phyloP scores from a whole-genome alignment of 1,140 invertebrate species.

The Metopolophium dirhodum region DNA sequence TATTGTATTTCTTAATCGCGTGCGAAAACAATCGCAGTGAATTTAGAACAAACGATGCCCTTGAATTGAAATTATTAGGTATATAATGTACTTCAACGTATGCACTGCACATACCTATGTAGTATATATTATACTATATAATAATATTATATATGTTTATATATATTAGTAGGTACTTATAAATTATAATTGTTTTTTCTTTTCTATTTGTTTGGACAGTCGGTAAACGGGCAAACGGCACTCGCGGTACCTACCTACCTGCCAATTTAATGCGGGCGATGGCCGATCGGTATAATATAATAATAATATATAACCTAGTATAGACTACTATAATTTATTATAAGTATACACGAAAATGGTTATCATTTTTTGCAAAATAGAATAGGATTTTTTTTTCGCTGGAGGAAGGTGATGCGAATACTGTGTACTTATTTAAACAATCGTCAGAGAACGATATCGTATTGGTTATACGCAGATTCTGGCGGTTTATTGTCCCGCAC shows the following conservation, averaged over 20 bases:
- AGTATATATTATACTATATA: too few species aligned
- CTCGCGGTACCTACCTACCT: background rate
- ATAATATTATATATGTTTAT: too few species aligned
- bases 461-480: too few species aligned
- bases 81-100: background rate
- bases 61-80: background rate
- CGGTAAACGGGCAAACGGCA: background rate
- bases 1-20: background rate
- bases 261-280: background rate
- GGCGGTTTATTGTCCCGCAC: too few species aligned
- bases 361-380: too few species aligned
- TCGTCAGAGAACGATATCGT: too few species aligned
- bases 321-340: background rate
- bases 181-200: background rate
- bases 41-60: conserved; percentile 9
- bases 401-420: background rate
- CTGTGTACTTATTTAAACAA: background rate
- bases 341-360: background rate
- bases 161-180: background rate
- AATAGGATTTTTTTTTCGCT: too few species aligned
- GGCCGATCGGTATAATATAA: background rate
- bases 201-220: background rate
- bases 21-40: background rate
- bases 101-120: too few species aligned
- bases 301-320: background rate